Evolutionary conservation across 2,113 vertebrate species (phyloP), one percentile per base, ranked within the genome.

Genomic region (Eolophus roseicapilla): DNA sequence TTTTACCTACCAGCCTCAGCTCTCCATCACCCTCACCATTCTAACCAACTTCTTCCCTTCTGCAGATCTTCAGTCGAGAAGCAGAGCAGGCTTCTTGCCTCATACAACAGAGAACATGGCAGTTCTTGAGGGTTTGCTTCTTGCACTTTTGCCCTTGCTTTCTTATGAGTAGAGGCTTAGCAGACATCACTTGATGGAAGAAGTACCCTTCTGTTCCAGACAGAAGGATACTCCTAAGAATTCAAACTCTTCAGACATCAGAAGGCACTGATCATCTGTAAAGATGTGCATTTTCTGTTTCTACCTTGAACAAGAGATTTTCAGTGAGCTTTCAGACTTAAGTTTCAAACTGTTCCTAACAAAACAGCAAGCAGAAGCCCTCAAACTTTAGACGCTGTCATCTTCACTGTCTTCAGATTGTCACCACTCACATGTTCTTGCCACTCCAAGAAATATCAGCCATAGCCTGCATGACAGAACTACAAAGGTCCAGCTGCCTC

Each of bases 241-340:
- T 37, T 89, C 33, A 35, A 21, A 19, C 37, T 52, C 41, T 63
- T 50, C 68, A 52, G 78, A 43, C 68, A 63, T 64, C 49, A 69
- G 63, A 20, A 19, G 37, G 65, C 67, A 63, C 64, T 49, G 44
- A 31, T 41, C 55, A 37, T 31, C 39, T 7, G 8, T 50, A 37
- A 80, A 90, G 28, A 87, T 31, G 37, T n/a, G 53, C 10, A 55
- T 69, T 88, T 71, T 85, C 93, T 74, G 74, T 6, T 67, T 31
- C 71, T 67, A 81, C 44, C 86, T 86, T 52, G 77, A 87, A 52
- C 28, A 24, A 82, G 41, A 85, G 35, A 76, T 27, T 65, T 57
- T 35, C 94, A 94, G 73, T 43, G n/a, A 50, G 37, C 75, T 65
- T n/a, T 88, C 82, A 73, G 24, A 28, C 46, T 80, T 82, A 79